Evolutionary conservation across 2,797 vertebrate species (phyloP), one percentile per base, ranked within the genome.

Genomic region (Mastacembelus armatus): DNA sequence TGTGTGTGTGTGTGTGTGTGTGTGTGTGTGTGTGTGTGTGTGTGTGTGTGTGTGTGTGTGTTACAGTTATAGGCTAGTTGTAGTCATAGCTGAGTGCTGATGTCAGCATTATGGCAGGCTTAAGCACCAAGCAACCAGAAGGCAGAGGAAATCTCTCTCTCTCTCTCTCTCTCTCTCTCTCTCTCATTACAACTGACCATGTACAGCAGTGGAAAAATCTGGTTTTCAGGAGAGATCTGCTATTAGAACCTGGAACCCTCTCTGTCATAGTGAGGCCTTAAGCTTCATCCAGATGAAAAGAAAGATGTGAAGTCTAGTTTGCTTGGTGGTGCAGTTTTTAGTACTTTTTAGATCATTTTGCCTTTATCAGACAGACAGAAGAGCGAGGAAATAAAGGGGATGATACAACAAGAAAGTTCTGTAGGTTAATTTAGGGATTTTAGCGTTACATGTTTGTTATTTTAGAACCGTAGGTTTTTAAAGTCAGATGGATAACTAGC

Each of bases 31-130:
- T 60, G 40, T 39, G 55, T 26, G 65, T 42, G 61, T 39, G 58
- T 45, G 65, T 42, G 63, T 39, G 67, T 60, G 52, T 67, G 47
- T 49, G 63, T 45, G 35, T 61, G 26, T 43, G 43, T 44, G 71
- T 54, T 19, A 14, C 49, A 18, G 45, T 50, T 58, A 4, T 24
- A 48, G 15, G 16, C 36, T n/a, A 9, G 77, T 78, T 84, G 68
- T 81, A 80, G 81, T 75, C 75, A 52, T 69, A 58, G 80, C 81
- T 84, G 81, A 82, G 78, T 92, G 92, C 91, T 92, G 91, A 93
- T 93, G 85, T 93, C 90, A 92, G 92, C 91, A 85, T 66, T 85
- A 63, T 88, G 77, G 83, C n/a, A 80, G 82, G 81, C 86, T 89
- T 89, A 87, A 89, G 85, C 85, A 86, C 85, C 78, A 74, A 76